Percentiles rank a stretch among this genome's conserved stretches.
phyloP scores from a whole-genome alignment of 2,113 vertebrate species.

The Capreolus pygargus region DNA sequence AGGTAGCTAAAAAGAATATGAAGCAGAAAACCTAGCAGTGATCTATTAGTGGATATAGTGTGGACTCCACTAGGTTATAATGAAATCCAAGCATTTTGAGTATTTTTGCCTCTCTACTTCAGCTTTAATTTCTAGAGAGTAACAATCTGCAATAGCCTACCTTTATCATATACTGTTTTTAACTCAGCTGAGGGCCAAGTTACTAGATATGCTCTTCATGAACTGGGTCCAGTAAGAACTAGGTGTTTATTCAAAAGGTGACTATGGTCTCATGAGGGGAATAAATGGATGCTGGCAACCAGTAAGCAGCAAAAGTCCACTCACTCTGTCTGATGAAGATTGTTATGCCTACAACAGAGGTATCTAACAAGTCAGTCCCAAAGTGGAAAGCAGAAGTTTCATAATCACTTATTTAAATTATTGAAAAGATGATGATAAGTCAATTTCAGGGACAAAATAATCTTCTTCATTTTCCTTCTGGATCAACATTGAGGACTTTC shows the following conservation, averaged over 20 bases:
- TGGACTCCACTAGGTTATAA: not conserved
- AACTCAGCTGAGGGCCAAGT: not conserved
- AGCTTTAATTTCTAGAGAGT: not conserved
- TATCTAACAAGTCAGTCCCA: not conserved
- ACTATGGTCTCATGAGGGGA: not conserved
- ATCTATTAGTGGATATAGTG: not conserved
- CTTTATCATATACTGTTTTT: not conserved
- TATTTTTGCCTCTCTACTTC: not conserved
- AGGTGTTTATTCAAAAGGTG: not conserved
- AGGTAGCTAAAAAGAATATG: not conserved
- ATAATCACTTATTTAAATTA: not conserved
- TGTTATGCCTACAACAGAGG: not conserved
- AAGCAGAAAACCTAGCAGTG: not conserved
- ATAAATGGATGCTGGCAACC: not conserved
- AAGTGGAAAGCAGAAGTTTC: not conserved
- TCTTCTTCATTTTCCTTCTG: not conserved
- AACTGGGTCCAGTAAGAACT: not conserved
- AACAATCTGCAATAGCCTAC: not conserved
- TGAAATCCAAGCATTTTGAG: not conserved
- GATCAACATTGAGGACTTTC: not conserved
- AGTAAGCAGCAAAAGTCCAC: not conserved
- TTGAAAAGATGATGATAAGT: not conserved
- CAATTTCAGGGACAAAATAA: not conserved
- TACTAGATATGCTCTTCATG: not conserved
- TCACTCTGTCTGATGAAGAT: not conserved